Conservation (phyloP, 2,113 vertebrate genomes). For the Amphilophus citrinellus region DNA sequence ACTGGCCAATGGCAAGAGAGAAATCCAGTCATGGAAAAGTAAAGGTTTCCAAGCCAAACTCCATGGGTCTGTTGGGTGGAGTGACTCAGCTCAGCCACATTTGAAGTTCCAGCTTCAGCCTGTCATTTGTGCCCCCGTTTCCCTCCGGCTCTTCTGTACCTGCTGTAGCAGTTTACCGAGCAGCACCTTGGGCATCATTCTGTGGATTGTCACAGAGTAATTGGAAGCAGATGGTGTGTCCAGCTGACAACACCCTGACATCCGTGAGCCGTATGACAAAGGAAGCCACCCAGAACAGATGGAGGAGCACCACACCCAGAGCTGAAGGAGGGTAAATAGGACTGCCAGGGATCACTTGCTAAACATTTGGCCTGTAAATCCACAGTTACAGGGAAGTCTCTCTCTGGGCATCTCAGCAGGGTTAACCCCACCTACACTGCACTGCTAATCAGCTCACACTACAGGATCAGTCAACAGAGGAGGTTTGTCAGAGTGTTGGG, state of each 20-base stretch:
- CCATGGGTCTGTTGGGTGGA: not conserved
- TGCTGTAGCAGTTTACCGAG: not conserved
- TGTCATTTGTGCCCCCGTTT: conserved; percentile 10
- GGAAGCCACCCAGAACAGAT: conserved; percentile 52
- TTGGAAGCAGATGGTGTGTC: conserved; percentile 55
- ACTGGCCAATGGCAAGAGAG: conserved; percentile 24
- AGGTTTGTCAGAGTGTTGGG: not conserved
- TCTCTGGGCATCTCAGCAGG: conserved; percentile 38
- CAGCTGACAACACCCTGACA: conserved; percentile 48
- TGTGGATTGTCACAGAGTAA: conserved; percentile 35
- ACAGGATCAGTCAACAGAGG: not conserved
- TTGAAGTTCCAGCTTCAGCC: conserved; percentile 17
- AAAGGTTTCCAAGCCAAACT: conserved; percentile 23
- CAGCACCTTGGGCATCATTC: conserved; percentile 6
- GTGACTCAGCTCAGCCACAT: conserved; percentile 60
- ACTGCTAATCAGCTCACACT: conserved; percentile 39
- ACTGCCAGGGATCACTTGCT: conserved; percentile 51
- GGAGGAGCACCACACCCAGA: conserved; percentile 71
- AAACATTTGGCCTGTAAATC: conserved; percentile 46
- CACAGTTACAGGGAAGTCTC: conserved; percentile 21
- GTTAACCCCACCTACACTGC: conserved; percentile 27
- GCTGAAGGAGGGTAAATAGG: conserved; percentile 63
- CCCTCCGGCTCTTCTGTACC: conserved; percentile 1
- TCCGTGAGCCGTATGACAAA: conserved; percentile 38
- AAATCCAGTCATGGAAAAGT: conserved; percentile 61